Evolutionary conservation across 1,140 invertebrate genomes (phyloP).

Genomic region (Lamellibrachia luymesi): DNA sequence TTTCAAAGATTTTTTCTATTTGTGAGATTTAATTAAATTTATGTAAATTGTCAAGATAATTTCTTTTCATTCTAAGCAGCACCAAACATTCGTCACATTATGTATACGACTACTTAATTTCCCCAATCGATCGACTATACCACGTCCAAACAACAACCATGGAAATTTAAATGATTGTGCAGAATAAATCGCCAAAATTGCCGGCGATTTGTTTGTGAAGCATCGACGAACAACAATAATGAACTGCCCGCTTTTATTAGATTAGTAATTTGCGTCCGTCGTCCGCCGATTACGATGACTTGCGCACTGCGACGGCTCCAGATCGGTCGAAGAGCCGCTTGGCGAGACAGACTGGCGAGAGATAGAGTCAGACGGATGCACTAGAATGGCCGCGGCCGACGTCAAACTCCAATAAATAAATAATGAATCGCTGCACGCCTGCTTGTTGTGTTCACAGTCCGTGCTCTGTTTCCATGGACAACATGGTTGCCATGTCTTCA

Average conservation of each 20-base stretch:
- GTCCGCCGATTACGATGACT: not conserved
- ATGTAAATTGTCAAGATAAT: not conserved
- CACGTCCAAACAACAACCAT: not conserved
- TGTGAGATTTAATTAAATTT: not conserved
- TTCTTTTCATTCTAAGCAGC: not conserved
- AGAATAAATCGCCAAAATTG: not conserved
- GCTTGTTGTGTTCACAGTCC: not conserved
- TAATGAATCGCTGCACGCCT: not conserved
- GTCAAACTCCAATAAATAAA: not conserved
- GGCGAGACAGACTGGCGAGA: not conserved
- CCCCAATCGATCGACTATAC: not conserved
- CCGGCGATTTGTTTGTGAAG: not conserved
- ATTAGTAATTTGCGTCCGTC: not conserved
- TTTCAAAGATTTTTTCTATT: not conserved
- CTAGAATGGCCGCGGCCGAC: not conserved
- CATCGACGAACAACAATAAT: not conserved
- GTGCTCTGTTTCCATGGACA: not conserved
- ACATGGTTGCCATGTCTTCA: not conserved
- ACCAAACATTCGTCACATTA: not conserved
- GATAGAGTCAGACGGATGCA: not conserved
- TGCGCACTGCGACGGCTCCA: not conserved
- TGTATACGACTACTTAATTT: not conserved
- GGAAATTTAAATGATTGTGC: not conserved
- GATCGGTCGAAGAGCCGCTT: not conserved
- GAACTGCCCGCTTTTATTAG: not conserved